phyloP scores from a whole-genome alignment of 2,113 vertebrate genomes.

The Barbus barbus region DNA sequence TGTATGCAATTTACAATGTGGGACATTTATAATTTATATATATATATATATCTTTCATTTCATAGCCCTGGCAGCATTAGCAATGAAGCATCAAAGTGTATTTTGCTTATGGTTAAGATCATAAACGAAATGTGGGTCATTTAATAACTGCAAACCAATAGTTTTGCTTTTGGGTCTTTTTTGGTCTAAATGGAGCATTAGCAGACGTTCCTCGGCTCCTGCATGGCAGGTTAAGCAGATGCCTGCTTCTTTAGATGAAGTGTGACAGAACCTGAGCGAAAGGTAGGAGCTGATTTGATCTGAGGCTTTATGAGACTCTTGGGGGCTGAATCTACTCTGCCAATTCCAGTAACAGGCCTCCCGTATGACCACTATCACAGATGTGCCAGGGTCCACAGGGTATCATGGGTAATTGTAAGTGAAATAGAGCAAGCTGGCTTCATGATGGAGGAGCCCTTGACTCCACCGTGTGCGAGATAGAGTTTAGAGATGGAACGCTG shows the following conservation, averaged over 20 bases:
- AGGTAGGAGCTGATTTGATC: slow-evolving; percentile 54
- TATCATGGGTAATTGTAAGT: slow-evolving; percentile 55
- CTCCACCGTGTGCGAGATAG: not conserved
- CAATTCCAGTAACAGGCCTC: slow-evolving; percentile 39
- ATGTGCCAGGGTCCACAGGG: slow-evolving; percentile 42
- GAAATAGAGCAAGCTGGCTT: slow-evolving; percentile 50
- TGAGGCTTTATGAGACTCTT: slow-evolving; percentile 49
- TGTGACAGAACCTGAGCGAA: slow-evolving; percentile 44
- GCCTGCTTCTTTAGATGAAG: slow-evolving; percentile 45
- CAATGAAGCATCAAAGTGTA: slow-evolving; percentile 15
- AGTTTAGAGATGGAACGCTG: not conserved
- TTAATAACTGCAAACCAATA: slow-evolving; percentile 6
- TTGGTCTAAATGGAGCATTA: slow-evolving; percentile 2
- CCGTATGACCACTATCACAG: slow-evolving; percentile 42
- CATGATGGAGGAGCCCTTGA: slow-evolving; percentile 42
- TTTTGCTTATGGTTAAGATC: slow-evolving; percentile 20
- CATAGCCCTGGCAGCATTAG: not conserved
- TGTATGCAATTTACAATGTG: not conserved
- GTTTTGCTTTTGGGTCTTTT: not conserved
- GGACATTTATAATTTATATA: not conserved
- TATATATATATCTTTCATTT: not conserved
- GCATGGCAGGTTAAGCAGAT: slow-evolving; percentile 22
- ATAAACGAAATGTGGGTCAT: slow-evolving; percentile 21
- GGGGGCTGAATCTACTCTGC: slow-evolving; percentile 34
- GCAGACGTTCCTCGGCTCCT: not conserved